Conservation (phyloP, 2,888 invertebrate species). For the Scaptomyza polygonia region DNA sequence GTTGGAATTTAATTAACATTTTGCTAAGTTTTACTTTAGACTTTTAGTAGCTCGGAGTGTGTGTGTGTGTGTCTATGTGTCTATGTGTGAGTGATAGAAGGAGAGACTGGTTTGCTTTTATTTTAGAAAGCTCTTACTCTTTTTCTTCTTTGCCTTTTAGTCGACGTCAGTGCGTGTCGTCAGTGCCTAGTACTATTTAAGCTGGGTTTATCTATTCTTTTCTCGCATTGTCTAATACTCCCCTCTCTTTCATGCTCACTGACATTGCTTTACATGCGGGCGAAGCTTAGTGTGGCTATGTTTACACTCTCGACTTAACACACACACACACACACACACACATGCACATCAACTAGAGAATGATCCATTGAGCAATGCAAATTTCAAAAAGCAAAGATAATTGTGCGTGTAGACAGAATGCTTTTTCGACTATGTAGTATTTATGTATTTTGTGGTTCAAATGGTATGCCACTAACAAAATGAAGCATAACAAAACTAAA, state of each 20-base stretch:
- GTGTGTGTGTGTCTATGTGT: constrained; percentile 8
- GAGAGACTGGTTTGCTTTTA: background rate
- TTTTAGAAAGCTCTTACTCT: background rate
- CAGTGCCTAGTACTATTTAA: background rate
- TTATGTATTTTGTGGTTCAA: constrained; percentile 54
- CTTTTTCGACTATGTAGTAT: constrained; percentile 49
- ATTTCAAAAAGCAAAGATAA: constrained; percentile 73
- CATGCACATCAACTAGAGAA: constrained; percentile 30
- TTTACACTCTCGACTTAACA: constrained; percentile 51
- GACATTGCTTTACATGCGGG: constrained; percentile 46
- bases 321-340: constrained; percentile 15
- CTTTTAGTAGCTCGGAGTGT: constrained; percentile 64
- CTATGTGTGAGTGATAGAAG: constrained; percentile 1
- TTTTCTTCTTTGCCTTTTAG: background rate
- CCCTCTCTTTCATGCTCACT: background rate
- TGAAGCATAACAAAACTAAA: no score
- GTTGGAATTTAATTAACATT: constrained; percentile 79
- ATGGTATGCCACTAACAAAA: constrained; percentile 29
- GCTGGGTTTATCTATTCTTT: background rate
- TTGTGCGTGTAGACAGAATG: constrained; percentile 75
- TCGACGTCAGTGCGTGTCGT: constrained; percentile 10
- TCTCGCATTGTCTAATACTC: background rate
- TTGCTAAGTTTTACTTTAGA: constrained; percentile 78
- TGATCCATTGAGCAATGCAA: constrained; percentile 58
- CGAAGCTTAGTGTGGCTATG: constrained; percentile 53